These are phyloP conservation scores for Forbesichthys papilliferus DNA, from an alignment of 2,113 vertebrate genomes.

Conservation along the genomic window DNA sequence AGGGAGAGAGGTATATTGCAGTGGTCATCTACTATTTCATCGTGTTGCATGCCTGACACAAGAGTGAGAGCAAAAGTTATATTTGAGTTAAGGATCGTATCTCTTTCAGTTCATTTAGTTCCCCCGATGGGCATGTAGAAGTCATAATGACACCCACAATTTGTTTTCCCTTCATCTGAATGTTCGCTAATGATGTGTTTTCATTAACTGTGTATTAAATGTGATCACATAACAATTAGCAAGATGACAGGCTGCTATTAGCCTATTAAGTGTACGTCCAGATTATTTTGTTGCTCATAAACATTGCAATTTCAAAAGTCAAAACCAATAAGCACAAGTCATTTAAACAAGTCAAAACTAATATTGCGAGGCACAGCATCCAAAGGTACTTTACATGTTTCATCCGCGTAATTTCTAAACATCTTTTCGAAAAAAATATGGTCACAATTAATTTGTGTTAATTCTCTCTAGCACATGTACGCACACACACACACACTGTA, in stretches of 20 bases:
- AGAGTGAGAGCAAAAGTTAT: too few species aligned
- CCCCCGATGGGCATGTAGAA: neutral
- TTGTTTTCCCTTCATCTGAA: slow-evolving; percentile 54
- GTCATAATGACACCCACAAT: slow-evolving; percentile 42
- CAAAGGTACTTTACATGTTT: neutral
- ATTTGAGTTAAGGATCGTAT: too few species aligned
- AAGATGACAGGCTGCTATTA: slow-evolving; percentile 54
- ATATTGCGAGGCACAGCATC: slow-evolving; percentile 43
- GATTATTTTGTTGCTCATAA: slow-evolving; percentile 56
- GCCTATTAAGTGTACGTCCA: slow-evolving; percentile 57
- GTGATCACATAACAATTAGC: slow-evolving; percentile 61
- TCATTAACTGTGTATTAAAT: slow-evolving; percentile 51
- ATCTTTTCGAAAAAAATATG: slow-evolving; percentile 10
- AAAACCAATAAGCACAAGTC: slow-evolving; percentile 50
- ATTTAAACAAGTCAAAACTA: slow-evolving; percentile 57
- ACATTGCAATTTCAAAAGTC: slow-evolving; percentile 60
- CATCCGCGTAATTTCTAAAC: neutral
- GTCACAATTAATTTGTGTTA: slow-evolving; percentile 10
- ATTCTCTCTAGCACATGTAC: neutral
- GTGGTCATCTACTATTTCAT: too few species aligned
- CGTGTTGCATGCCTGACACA: too few species aligned
- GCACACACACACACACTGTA: neutral
- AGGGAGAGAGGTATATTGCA: too few species aligned
- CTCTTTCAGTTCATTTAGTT: too few species aligned
- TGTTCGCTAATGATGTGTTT: slow-evolving; percentile 55